Evolutionary conservation across 2,888 invertebrate species (phyloP), one percentile per base, ranked within the genome.

Genomic region (Agelastica alni): DNA sequence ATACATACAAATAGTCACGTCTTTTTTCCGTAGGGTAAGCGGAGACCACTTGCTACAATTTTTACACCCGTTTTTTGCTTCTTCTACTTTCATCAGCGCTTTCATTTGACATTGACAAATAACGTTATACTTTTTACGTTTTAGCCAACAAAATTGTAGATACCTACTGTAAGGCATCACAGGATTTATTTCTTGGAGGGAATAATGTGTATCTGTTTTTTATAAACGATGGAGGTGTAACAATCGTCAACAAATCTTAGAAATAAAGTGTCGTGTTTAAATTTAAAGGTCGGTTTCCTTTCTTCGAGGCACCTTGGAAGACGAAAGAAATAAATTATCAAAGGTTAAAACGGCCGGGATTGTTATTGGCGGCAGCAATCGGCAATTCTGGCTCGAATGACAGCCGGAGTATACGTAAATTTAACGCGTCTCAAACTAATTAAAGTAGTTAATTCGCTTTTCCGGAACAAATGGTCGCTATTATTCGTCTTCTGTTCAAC

Each of bases 381-480:
- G 71, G 70, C 69, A 68, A 69, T 71, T 67, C 70, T 65, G 67
- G 51, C 53, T 60, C 67, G 67, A 70, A 72, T 69, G 72, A 71
- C 73, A 73, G 70, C 69, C 60, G 69, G 68, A 72, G 53, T 68
- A 68, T 32, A 72, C 75, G 75, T 77, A 77, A 77, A 77, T 77
- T 75, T 72, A 75, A 75, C 75, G 73, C 75, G 77, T 75, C 75
- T 74, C 75, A 70, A 75, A 75, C 76, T 77, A 77, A 77, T 77
- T 77, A 77, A 76, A 76, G 75, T 73, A 76, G 77, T 76, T 77
- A 76, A 77, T 77, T 76, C 72, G 72, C 70, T 66, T 49, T 73
- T 72, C 74, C 75, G 74, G 73, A 76, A 76, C 76, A 71, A 76
- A 77, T 73, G 75, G 67, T 70, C 62, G 65, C 72, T 73, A 75